Evolutionary conservation across 2,113 vertebrate species (phyloP).

Genomic region (Tenebrosternarchus preto): DNA sequence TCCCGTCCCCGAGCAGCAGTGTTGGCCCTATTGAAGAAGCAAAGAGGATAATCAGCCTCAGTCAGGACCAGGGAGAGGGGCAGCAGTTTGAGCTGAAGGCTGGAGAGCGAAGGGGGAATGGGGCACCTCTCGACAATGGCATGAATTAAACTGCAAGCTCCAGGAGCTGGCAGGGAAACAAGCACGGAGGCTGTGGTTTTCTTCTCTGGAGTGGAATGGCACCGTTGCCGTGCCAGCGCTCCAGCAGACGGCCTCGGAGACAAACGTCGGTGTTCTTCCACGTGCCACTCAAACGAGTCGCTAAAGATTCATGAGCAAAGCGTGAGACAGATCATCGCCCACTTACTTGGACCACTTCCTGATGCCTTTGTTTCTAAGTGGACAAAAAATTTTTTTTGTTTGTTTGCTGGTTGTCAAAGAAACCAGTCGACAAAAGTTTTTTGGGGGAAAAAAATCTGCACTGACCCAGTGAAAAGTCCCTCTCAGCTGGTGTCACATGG

Average conservation of each 20-base stretch:
- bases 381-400: background rate
- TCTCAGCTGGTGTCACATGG: slow-evolving; percentile 3
- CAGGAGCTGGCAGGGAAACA: slow-evolving; percentile 51
- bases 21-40: slow-evolving; percentile 63
- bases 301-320: slow-evolving; percentile 27
- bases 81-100: slow-evolving; percentile 30
- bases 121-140: slow-evolving; percentile 66
- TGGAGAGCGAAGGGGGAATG: slow-evolving; percentile 36
- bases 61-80: slow-evolving; percentile 61
- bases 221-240: slow-evolving; percentile 22
- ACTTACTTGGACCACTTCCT: background rate
- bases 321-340: background rate
- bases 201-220: slow-evolving; percentile 32
- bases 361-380: background rate
- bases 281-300: slow-evolving; percentile 17
- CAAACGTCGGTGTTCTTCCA: slow-evolving; percentile 20
- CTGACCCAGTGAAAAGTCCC: background rate
- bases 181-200: slow-evolving; percentile 45
- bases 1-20: slow-evolving; percentile 59
- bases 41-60: slow-evolving; percentile 78
- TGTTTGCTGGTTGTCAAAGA: slow-evolving; percentile 29
- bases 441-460: too few relatives aligned
- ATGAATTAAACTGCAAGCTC: slow-evolving; percentile 65
- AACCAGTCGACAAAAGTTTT: slow-evolving; percentile 3
- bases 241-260: slow-evolving; percentile 27